phyloP scores from a whole-genome alignment of 2,888 invertebrate species.

The Pomacea canaliculata region DNA sequence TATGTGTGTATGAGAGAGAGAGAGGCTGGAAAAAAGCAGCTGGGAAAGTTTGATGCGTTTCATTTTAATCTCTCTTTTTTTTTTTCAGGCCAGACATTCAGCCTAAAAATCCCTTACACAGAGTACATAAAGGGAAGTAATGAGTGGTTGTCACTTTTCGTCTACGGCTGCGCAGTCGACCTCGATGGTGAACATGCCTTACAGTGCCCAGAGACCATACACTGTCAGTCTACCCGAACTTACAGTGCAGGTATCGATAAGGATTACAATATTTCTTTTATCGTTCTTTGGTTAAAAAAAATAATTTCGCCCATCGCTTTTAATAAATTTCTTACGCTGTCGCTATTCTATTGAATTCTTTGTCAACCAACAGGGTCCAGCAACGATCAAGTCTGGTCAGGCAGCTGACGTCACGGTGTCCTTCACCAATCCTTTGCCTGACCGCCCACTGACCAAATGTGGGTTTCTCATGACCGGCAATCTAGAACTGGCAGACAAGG shows the following conservation, averaged over 20 bases:
- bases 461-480: background rate
- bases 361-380: background rate
- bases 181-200: slow-evolving; percentile 10
- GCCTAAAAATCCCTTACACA: background rate
- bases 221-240: slow-evolving; percentile 1
- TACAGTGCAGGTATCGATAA: background rate
- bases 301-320: no score
- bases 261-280: no score
- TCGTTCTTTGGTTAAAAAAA: no score
- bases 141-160: background rate
- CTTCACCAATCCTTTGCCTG: slow-evolving; percentile 1
- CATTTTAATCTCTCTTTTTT: background rate
- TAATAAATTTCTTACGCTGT: no score
- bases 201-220: slow-evolving; percentile 15
- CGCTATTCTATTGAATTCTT: no score
- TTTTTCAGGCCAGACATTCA: background rate
- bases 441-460: background rate
- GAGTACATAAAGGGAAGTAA: background rate
- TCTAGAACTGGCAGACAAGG: background rate
- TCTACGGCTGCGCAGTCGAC: slow-evolving; percentile 11
- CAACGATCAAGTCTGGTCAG: background rate
- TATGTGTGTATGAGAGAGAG: no score
- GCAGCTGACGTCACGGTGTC: background rate
- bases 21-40: no score
- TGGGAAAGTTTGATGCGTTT: no score